Evolutionary conservation across 2,797 vertebrate species (phyloP), one percentile per base, ranked within the genome.

Genomic region (Bufotes viridis): DNA sequence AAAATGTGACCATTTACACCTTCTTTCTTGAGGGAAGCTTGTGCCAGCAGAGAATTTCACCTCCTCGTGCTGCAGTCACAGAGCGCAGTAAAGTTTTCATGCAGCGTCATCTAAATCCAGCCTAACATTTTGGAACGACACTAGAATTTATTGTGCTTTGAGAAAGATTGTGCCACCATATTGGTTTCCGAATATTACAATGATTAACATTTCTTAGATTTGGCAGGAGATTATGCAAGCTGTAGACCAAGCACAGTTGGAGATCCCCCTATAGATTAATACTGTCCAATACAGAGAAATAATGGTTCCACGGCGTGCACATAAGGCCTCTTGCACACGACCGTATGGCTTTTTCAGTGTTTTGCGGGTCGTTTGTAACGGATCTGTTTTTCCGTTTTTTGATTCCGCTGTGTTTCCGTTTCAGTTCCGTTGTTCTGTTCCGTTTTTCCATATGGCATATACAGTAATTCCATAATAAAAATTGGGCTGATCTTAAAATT

Each of bases 201-300:
- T 24, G 22, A 57, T 22, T 34, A 82, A 29, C 24, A n/a, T 53
- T 26, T 58, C 42, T 84, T 10, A 13, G 17, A 6, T 84, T 22
- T 34, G 60, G n/a, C 29, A 84, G 20, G 18, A 12, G 12, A 84
- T 42, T 34, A 61, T 85, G 58, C 22, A 42, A 85, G 57, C 72
- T 60, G 26, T 15, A 84, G 55, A 42, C 72, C 1, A 75, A 22
- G 22, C 34, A 24, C 7, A 49, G 22, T 61, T 75, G 7, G 26
- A 60, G 57, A 76, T 60, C 70, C 70, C 26, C 18, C 60, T 75
- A 60, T 69, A 51, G 13, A 74, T 6, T 8, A 70, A 29, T 15
- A 15, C 29, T 69, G 24, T n/a, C 22, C 10, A n/a, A 65, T 57
- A 57, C 22, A 65, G 2, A 12, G 5, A 24, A 67, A 67, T 24